Evolutionary conservation across 2,113 vertebrate species (phyloP).

Genomic region (Hydropotes inermis): DNA sequence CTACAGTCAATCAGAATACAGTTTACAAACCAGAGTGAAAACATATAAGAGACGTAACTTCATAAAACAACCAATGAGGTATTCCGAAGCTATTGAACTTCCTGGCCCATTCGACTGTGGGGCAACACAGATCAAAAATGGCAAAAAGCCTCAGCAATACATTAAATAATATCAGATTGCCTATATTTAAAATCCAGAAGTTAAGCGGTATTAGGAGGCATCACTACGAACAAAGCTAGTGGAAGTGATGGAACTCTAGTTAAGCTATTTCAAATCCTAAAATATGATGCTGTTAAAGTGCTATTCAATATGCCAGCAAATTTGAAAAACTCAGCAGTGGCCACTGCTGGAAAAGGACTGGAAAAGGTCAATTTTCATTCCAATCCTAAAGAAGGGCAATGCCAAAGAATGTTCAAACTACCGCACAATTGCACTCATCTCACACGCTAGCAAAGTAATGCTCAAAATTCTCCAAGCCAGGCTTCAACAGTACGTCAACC

Average conservation of each 20-base stretch:
- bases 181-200: not conserved
- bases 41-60: not conserved
- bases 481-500: not conserved
- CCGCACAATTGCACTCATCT: not conserved
- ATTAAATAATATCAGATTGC: not conserved
- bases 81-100: not conserved
- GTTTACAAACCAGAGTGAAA: not conserved
- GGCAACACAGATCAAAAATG: not conserved
- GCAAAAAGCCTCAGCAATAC: not conserved
- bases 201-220: not conserved
- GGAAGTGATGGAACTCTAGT: not conserved
- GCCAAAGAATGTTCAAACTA: not conserved
- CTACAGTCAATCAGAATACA: not conserved
- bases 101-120: not conserved
- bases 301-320: not conserved
- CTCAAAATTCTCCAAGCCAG: not conserved
- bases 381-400: not conserved
- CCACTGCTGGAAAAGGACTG: not conserved
- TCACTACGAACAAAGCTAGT: not conserved
- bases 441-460: not conserved
- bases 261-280: not conserved
- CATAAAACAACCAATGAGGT: not conserved
- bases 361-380: not conserved
- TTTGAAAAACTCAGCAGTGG: not conserved
- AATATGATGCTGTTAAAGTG: not conserved